Conservation (phyloP, 1,140 invertebrate species). For the Caenorhabditis inopinata region DNA sequence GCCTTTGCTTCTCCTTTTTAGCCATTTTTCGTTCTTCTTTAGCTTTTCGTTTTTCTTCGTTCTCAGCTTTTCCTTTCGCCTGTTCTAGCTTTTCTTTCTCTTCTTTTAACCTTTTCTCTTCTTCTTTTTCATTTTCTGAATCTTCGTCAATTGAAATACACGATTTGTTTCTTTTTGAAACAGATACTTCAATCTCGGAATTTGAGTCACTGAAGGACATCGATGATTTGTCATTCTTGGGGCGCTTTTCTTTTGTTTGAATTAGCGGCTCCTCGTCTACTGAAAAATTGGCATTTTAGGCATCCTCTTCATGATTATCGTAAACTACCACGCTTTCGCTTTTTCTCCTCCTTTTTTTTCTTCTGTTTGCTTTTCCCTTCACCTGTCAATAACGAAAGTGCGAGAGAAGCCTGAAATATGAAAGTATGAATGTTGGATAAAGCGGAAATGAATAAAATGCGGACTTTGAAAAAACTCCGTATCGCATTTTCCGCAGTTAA, state of each 20-base stretch:
- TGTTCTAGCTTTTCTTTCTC: not conserved
- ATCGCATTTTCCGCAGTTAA: no score
- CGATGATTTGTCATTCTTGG: not conserved
- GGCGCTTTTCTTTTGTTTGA: not conserved
- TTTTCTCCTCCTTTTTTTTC: not conserved
- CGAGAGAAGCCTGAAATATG: not conserved
- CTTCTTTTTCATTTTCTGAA: not conserved
- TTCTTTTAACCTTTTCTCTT: not conserved
- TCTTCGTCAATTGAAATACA: not conserved
- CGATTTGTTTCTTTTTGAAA: not conserved
- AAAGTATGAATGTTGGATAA: no score
- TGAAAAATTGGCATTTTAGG: not conserved
- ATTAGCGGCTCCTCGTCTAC: not conserved
- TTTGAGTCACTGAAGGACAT: not conserved
- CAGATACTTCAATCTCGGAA: not conserved
- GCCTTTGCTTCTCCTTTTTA: not conserved
- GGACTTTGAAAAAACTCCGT: no score
- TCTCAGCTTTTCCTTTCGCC: not conserved
- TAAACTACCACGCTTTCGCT: not conserved
- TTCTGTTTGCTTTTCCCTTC: not conserved
- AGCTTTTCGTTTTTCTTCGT: not conserved
- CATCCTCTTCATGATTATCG: not conserved
- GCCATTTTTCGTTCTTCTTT: not conserved
- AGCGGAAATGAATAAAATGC: no score
- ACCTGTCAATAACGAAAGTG: not conserved